Evolutionary conservation across 2,797 vertebrate species (phyloP).

Genomic region (Thamnophis elegans): DNA sequence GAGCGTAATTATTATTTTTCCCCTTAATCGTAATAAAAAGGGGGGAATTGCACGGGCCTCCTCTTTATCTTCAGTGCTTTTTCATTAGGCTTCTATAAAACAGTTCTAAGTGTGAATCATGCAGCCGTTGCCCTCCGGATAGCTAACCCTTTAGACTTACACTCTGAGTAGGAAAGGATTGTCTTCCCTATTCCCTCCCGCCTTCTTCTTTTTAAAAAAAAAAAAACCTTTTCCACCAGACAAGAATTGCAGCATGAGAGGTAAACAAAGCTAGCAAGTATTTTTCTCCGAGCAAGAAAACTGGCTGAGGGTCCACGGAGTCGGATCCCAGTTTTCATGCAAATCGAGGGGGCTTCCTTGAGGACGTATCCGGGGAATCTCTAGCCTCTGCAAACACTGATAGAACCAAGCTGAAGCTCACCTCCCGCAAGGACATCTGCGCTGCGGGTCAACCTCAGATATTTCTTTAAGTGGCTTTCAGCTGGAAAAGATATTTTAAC

Average conservation of each 20-base stretch:
- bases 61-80: conserved; percentile 12
- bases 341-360: not conserved
- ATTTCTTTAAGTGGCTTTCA: not conserved
- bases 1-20: conserved; percentile 11
- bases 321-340: not conserved
- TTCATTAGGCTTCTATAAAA: conserved; percentile 24
- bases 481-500: not conserved
- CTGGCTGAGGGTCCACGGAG: too few species aligned
- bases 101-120: conserved; percentile 22
- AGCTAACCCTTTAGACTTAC: not conserved
- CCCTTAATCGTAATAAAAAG: conserved; percentile 14
- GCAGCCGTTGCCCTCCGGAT: conserved; percentile 1
- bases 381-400: not conserved
- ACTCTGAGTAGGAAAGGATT: not conserved
- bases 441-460: not conserved
- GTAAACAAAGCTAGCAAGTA: not conserved
- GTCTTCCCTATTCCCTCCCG: not conserved
- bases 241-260: not conserved
- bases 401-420: not conserved
- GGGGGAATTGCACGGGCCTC: not conserved
- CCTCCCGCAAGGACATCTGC: not conserved
- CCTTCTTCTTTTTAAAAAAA: not conserved
- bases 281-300: not conserved
- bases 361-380: not conserved
- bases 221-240: not conserved